phyloP scores from a whole-genome alignment of 2,888 invertebrate genomes.

The Muscina levida region DNA sequence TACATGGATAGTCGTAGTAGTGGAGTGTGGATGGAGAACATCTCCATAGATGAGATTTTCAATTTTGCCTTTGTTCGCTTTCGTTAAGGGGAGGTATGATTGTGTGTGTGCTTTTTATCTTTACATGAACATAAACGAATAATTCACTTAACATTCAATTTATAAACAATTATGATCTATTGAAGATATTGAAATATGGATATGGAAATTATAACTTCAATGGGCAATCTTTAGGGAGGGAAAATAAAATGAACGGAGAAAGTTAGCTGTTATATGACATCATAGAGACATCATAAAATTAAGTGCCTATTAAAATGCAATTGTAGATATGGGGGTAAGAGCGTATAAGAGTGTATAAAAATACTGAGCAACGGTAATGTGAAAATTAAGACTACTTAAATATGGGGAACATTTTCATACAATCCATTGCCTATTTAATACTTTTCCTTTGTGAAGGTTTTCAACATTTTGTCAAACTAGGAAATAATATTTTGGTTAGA shows the following conservation, averaged over 20 bases:
- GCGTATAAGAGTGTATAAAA: too few species aligned
- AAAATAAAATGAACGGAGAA: not conserved
- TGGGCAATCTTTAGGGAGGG: not conserved
- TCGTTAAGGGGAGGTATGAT: too few species aligned
- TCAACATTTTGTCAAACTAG: too few species aligned
- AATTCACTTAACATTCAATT: constrained; percentile 44
- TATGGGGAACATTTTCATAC: too few species aligned
- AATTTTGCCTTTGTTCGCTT: not conserved
- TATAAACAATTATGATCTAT: constrained; percentile 41
- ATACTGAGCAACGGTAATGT: too few species aligned
- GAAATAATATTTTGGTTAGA: too few species aligned
- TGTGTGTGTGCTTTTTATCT: constrained; percentile 12
- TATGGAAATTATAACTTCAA: not conserved
- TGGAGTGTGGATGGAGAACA: too few species aligned
- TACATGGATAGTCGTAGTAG: too few species aligned
- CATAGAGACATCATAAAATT: too few species aligned
- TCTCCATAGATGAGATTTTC: constrained; percentile 14
- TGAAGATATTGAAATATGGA: constrained; percentile 14
- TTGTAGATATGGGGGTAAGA: not conserved
- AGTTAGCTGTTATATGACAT: constrained; percentile 19
- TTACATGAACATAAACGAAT: constrained; percentile 23
- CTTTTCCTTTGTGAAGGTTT: too few species aligned
- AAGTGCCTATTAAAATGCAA: constrained; percentile 24
- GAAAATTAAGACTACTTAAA: too few species aligned
- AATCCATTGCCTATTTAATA: too few species aligned